Base-by-base conservation (phyloP, 2,113 vertebrate species). In the Paracanthobrama guichenoti region DNA sequence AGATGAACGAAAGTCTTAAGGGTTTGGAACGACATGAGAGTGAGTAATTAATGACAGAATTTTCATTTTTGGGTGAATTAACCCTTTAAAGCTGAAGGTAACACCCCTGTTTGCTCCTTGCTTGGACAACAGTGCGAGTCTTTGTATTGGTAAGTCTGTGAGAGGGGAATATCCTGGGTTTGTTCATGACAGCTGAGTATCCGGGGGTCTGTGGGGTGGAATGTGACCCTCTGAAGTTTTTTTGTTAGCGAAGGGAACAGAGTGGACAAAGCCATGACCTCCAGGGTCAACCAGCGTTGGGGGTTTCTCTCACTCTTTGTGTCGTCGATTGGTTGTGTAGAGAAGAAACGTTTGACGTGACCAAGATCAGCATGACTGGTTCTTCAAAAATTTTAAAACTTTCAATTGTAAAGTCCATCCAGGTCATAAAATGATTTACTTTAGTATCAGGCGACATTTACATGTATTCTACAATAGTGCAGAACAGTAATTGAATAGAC, bases 181-280 rank as follows among this genome's bases (percentile, higher is more conserved):
- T 75, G 67, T 84, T 31, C 53, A 39, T 67, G 67, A 66, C 81
- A 86, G 81, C 81, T 81, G 50, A 88, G 69, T 78, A 83, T 67
- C 59, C 16, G 64, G 75, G 48, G 86, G 71, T 86, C 76, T 79
- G 44, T 16, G 50, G 59, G 59, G 46, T 24, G 66, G 76, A 83
- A 75, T 85, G 57, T 53, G 67, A 60, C 35, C 76, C 69, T 83
- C 80, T 80, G 76, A 86, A 80, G 81, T 75, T 76, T 69, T 42
- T 85, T 60, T 82, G 66, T 71, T 72, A 71, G 66, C 59, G 28
- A 59, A 44, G n/a, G 42, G 57, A 39, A 60, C 78, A 53, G 55
- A 83, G 64, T 0, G 81, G 81, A 86, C 81, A 88, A 88, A 88
- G 71, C 69, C 53, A 22, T 81, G 81, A 88, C 87, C 87, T 86